A percentile compares a stretch with the other conserved stretches of the same genome.
Evolutionary conservation across 1,140 invertebrate genomes (phyloP).

Genomic region (Leptoteleia sp.): DNA sequence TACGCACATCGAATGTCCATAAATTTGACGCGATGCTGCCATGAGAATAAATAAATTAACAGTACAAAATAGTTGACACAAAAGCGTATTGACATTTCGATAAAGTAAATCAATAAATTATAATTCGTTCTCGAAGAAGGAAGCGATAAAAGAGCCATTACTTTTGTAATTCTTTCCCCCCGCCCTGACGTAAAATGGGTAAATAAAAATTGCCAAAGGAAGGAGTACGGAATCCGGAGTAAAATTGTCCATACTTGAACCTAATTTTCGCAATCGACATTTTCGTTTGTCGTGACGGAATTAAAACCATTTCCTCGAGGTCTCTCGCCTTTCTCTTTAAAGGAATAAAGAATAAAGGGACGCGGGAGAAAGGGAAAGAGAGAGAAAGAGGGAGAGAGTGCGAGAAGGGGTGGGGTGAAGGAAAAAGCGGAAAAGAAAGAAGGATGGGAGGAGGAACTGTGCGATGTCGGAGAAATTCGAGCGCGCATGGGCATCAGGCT

Average conservation of each 20-base stretch:
- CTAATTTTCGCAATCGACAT: constrained; percentile 14
- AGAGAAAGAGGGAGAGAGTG: constrained; percentile 1
- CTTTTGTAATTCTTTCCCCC: too few relatives aligned
- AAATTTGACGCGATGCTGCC: too few relatives aligned
- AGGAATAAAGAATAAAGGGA: not conserved
- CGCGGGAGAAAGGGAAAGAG: constrained; percentile 3
- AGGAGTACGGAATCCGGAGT: too few relatives aligned
- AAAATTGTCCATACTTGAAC: constrained; percentile 6
- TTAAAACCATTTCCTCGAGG: constrained; percentile 36
- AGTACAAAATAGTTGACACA: too few relatives aligned
- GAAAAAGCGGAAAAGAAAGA: constrained; percentile 2
- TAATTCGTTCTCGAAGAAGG: too few relatives aligned
- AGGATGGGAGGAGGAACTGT: constrained; percentile 7
- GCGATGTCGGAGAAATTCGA: constrained; percentile 32
- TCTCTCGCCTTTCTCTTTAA: constrained; percentile 9
- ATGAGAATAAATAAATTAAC: too few relatives aligned
- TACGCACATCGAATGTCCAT: too few relatives aligned
- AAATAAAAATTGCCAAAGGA: not conserved
- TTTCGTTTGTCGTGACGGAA: constrained; percentile 36
- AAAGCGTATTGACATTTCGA: too few relatives aligned
- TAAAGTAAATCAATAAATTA: too few relatives aligned
- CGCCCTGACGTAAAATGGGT: not conserved
- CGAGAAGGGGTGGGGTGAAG: constrained; percentile 10
- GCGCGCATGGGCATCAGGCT: constrained; percentile 47
- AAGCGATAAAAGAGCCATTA: too few relatives aligned